Evolutionary conservation across 1,140 invertebrate species (phyloP).

Genomic region (Oscheius sp.): DNA sequence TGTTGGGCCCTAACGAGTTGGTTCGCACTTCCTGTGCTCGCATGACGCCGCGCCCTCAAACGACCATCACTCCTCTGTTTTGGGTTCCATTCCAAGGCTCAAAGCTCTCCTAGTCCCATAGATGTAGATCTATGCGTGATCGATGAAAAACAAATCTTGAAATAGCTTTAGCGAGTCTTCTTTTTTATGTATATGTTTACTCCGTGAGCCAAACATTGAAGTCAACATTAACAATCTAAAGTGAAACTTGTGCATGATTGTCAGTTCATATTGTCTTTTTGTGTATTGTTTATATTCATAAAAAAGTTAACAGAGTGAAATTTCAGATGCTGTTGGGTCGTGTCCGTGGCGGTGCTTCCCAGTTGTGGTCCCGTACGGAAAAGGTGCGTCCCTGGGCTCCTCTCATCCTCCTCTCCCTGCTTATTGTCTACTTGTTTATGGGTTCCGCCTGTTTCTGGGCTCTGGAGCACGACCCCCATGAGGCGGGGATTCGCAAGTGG

Average conservation of each 20-base stretch:
- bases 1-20: slow-evolving; percentile 3
- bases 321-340: slow-evolving; percentile 11
- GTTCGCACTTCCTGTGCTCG: slow-evolving; percentile 6
- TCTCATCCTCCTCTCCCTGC: slow-evolving; percentile 14
- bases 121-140: too few species aligned
- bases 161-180: too few species aligned
- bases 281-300: too few species aligned
- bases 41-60: neutral
- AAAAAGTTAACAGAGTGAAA: too few species aligned
- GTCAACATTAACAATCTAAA: too few species aligned
- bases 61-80: neutral
- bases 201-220: too few species aligned
- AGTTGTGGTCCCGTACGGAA: neutral
- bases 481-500: slow-evolving; percentile 28
- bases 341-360: neutral
- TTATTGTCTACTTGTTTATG: slow-evolving; percentile 32
- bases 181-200: too few species aligned
- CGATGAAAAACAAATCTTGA: too few species aligned
- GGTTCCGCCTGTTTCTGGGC: slow-evolving; percentile 30
- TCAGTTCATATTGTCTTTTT: too few species aligned
- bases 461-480: slow-evolving; percentile 30
- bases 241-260: too few species aligned
- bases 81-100: neutral
- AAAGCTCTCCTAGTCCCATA: neutral
- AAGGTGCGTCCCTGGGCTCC: slow-evolving; percentile 20